A percentile compares a stretch with the other conserved stretches of the same genome.
Evolutionary conservation across 2,888 invertebrate species (phyloP).

Genomic region (Cryptocephalus moraei): DNA sequence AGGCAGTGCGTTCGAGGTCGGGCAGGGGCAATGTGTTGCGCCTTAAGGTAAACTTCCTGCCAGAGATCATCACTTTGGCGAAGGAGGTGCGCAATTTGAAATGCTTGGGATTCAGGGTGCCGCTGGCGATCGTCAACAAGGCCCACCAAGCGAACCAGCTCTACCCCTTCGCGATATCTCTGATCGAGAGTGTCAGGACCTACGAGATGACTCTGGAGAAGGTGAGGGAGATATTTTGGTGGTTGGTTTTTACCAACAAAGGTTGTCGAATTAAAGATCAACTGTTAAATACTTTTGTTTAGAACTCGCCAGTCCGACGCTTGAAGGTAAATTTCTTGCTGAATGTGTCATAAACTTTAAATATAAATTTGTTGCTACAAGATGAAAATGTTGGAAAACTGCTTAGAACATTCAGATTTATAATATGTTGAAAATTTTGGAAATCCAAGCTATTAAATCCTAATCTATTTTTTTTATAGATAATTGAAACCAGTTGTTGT

Average conservation of each 20-base stretch:
- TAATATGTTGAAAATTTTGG: too few relatives aligned
- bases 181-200: slow-evolving; percentile 94
- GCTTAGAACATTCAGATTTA: too few relatives aligned
- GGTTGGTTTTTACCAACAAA: not conserved
- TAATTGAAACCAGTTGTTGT: too few relatives aligned
- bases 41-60: slow-evolving; percentile 88
- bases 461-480: too few relatives aligned
- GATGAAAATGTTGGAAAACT: too few relatives aligned
- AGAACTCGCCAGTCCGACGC: too few relatives aligned
- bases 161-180: slow-evolving; percentile 96
- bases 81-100: slow-evolving; percentile 97
- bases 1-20: slow-evolving; percentile 65
- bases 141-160: slow-evolving; percentile 98
- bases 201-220: slow-evolving; percentile 96
- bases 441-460: too few relatives aligned
- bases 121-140: slow-evolving; percentile 95
- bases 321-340: too few relatives aligned
- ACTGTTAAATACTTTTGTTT: not conserved
- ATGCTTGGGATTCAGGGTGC: slow-evolving; percentile 92
- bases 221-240: slow-evolving; percentile 45
- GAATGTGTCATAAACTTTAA: too few relatives aligned
- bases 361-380: too few relatives aligned
- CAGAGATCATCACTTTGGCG: slow-evolving; percentile 95
- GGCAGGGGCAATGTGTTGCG: slow-evolving; percentile 80
- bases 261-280: not conserved